Conservation (phyloP, 2,888 invertebrate genomes). For the Colostygia pectinataria region DNA sequence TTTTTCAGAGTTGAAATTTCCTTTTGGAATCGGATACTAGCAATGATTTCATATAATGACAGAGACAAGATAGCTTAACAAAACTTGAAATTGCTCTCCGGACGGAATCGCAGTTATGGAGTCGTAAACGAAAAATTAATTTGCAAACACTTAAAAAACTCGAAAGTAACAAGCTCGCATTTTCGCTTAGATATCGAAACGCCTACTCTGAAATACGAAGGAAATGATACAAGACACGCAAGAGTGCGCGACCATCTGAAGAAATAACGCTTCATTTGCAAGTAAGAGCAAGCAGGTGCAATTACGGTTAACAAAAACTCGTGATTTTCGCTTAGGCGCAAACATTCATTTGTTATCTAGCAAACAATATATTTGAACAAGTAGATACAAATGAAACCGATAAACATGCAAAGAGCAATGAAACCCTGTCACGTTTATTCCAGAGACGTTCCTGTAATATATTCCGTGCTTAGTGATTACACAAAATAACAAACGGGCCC, state of each 20-base stretch:
- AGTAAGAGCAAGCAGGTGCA: conserved; percentile 28
- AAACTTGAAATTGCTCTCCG: conserved; percentile 25
- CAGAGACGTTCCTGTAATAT: conserved; percentile 47
- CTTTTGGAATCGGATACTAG: conserved; percentile 16
- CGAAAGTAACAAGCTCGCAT: conserved; percentile 28
- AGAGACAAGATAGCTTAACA: conserved; percentile 20
- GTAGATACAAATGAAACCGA: conserved; percentile 20
- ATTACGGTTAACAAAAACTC: conserved; percentile 21
- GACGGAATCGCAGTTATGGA: conserved; percentile 31
- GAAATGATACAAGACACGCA: conserved; percentile 46
- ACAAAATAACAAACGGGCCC: conserved; percentile 65
- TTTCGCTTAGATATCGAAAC: conserved; percentile 31
- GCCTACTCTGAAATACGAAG: conserved; percentile 40
- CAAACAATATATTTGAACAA: conserved; percentile 14
- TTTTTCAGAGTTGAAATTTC: conserved; percentile 19
- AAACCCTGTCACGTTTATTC: conserved; percentile 35
- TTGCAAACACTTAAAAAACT: conserved; percentile 23
- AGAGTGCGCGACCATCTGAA: conserved; percentile 36
- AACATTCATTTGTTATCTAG: conserved; percentile 15
- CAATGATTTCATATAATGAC: conserved; percentile 5
- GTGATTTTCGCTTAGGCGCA: conserved; percentile 20
- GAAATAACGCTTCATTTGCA: conserved; percentile 36
- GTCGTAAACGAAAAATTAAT: conserved; percentile 32
- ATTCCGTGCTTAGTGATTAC: conserved; percentile 63
- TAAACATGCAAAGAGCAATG: conserved; percentile 29